These are phyloP conservation scores for Strigops habroptila DNA, from an alignment of 2,113 vertebrate genomes.

Conservation along the genomic window DNA sequence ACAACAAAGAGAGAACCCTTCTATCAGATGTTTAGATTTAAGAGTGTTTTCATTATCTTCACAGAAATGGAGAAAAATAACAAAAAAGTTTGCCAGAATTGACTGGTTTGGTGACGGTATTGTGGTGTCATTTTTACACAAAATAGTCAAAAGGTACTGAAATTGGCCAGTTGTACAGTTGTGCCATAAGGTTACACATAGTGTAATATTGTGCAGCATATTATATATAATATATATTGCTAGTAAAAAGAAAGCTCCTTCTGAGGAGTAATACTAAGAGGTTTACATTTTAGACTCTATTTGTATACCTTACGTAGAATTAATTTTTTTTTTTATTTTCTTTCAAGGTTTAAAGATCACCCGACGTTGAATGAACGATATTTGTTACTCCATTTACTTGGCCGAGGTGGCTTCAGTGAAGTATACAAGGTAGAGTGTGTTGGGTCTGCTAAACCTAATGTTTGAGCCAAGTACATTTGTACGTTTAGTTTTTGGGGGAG, in stretches of 20 bases:
- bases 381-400: slow-evolving; percentile 94
- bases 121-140: background rate
- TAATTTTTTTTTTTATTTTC: background rate
- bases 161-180: background rate
- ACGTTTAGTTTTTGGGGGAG: fast-evolving
- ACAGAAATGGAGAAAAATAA: background rate
- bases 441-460: background rate
- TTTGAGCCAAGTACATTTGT: background rate
- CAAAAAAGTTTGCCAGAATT: background rate
- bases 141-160: background rate
- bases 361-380: slow-evolving; percentile 97
- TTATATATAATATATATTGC: background rate
- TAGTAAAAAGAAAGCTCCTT: background rate
- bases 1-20: background rate
- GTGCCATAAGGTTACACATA: background rate
- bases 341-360: slow-evolving; percentile 95
- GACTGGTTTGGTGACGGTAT: background rate
- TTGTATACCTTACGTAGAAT: background rate
- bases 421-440: slow-evolving; percentile 90
- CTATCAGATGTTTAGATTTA: background rate
- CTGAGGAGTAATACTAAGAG: background rate
- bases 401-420: slow-evolving; percentile 98
- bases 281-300: background rate
- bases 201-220: background rate
- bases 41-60: background rate